These are phyloP conservation scores for Opisthograptis luteolata DNA, from an alignment of 2,888 invertebrate genomes.

Conservation along the genomic window DNA sequence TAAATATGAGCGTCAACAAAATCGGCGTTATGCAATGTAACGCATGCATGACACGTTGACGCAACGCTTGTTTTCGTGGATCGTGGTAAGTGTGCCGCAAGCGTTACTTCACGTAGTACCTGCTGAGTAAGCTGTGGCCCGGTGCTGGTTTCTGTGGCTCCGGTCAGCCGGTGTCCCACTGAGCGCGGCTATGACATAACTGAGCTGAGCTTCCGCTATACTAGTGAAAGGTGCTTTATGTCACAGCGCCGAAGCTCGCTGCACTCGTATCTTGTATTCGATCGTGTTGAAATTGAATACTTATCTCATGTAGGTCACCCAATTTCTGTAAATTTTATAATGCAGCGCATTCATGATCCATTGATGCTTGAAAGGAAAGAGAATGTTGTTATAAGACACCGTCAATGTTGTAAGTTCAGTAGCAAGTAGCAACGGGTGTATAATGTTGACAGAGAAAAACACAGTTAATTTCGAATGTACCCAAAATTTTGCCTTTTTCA, in stretches of 20 bases:
- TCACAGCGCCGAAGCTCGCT: slow-evolving; percentile 48
- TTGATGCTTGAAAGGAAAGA: neutral
- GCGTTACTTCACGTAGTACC: slow-evolving; percentile 4
- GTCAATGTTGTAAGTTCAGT: neutral
- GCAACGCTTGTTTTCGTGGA: slow-evolving; percentile 79
- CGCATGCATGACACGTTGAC: slow-evolving; percentile 71
- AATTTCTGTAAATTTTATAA: slow-evolving; percentile 20
- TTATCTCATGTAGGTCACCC: slow-evolving; percentile 27
- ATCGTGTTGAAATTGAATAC: slow-evolving; percentile 24
- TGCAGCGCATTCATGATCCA: neutral
- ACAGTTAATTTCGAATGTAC: too few species aligned
- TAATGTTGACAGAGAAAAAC: too few species aligned
- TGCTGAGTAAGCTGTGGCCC: slow-evolving; percentile 15
- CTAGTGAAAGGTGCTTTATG: slow-evolving; percentile 58
- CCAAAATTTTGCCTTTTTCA: too few species aligned
- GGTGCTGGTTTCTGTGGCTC: slow-evolving; percentile 2
- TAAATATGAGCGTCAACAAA: slow-evolving; percentile 50
- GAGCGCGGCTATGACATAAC: slow-evolving; percentile 71
- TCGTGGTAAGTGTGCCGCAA: slow-evolving; percentile 78
- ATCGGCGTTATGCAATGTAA: slow-evolving; percentile 69
- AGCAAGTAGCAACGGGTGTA: too few species aligned
- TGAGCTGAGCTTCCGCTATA: slow-evolving; percentile 74
- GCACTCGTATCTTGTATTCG: slow-evolving; percentile 25
- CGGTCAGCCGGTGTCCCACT: slow-evolving; percentile 80
- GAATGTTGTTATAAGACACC: neutral